Conservation (phyloP, 2,113 vertebrate species). For the Macroglossus sobrinus region DNA sequence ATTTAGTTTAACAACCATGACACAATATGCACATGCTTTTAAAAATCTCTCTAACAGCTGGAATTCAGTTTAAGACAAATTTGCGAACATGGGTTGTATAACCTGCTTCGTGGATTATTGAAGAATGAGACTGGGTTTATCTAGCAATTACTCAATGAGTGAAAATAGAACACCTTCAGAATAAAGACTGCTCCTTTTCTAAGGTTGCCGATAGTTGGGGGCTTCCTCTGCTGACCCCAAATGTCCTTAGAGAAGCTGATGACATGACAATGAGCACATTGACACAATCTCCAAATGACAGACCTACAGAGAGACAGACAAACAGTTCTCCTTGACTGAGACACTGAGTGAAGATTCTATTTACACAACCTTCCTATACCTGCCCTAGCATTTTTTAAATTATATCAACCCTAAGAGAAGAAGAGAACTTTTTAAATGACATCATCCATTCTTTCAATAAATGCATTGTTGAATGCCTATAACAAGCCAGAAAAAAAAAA, state of each 20-base stretch:
- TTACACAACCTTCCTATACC: not conserved
- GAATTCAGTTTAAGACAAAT: conserved; percentile 42
- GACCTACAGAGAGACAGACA: not conserved
- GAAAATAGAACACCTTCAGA: not conserved
- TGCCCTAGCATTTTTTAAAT: not conserved
- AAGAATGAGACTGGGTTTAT: not conserved
- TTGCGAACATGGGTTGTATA: conserved; percentile 40
- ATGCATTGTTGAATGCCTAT: not conserved
- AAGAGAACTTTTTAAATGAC: not conserved
- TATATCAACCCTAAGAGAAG: not conserved
- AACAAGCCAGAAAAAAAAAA: not conserved
- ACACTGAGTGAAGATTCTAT: not conserved
- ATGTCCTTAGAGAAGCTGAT: not conserved
- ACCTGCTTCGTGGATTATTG: conserved; percentile 10
- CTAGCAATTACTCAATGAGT: not conserved
- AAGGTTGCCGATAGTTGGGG: not conserved
- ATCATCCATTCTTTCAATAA: not conserved
- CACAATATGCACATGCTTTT: conserved; percentile 18
- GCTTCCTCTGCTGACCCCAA: not conserved
- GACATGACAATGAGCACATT: accelerated
- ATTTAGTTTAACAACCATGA: conserved; percentile 9
- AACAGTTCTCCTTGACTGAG: not conserved
- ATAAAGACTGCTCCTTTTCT: not conserved
- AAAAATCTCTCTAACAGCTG: conserved; percentile 8
- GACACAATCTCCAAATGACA: not conserved